These are phyloP conservation scores for Diarsia brunnea DNA, from an alignment of 2,888 invertebrate species.

Conservation along the genomic window DNA sequence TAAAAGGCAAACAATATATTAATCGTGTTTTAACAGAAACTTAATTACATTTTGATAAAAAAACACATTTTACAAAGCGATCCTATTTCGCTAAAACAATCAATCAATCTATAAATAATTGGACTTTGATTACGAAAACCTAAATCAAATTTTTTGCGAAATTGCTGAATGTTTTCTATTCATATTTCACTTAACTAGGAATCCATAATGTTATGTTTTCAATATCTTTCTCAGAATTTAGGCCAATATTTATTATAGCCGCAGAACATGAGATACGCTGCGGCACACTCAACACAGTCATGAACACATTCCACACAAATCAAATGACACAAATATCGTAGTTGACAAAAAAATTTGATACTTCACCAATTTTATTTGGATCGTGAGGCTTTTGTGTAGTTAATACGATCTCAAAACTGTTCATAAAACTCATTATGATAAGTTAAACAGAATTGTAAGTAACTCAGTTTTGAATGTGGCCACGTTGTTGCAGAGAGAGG, in stretches of 20 bases:
- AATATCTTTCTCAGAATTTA: neutral
- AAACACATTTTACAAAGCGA: neutral
- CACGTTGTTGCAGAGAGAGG: slow-evolving; percentile 66
- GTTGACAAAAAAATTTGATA: neutral
- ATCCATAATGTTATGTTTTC: neutral
- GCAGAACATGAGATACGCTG: neutral
- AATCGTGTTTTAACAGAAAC: neutral
- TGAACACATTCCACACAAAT: neutral
- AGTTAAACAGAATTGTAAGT: slow-evolving; percentile 7
- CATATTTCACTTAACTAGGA: neutral
- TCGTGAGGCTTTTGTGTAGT: no score
- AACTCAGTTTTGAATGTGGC: neutral
- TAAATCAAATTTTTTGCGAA: neutral
- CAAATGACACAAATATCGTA: neutral
- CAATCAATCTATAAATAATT: neutral
- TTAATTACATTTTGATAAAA: neutral
- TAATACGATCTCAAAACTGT: no score
- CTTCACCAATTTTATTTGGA: neutral
- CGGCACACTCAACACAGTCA: no score
- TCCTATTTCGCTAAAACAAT: neutral
- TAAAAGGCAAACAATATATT: neutral
- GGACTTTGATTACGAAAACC: neutral
- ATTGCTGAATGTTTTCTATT: neutral
- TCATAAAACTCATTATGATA: neutral
- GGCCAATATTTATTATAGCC: neutral